Evolutionary conservation across 2,797 vertebrate species (phyloP), one percentile per base, ranked within the genome.

Genomic region (Takifugu ocellatus): DNA sequence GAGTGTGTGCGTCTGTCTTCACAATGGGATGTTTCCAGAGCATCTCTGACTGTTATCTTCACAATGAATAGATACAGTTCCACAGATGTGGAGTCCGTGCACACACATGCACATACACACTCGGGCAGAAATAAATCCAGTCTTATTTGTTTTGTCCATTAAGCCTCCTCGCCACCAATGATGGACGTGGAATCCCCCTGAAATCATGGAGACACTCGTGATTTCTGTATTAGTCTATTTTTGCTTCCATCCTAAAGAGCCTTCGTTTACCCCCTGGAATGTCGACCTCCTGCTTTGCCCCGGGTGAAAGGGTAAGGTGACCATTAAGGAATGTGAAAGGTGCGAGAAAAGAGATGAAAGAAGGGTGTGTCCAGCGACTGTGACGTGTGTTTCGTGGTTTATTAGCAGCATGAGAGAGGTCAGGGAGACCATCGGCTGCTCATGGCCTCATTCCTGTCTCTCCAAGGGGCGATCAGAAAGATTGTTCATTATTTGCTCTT

Each of bases 241-340:
- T 59, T 45, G 25, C 24, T 17, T 43, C 26, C 49, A 59, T 58
- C 47, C 43, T 59, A 25, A 72, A 58, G 79, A 63, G 65, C 58
- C 61, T 61, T 61, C 54, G 50, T 72, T 63, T 72, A 59, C 65
- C 65, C 67, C 75, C 70, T 68, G 54, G 51, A 55, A 51, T 5
- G 56, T 68, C 50, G 59, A 45, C 39, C 55, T 70, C 55, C 48
- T 60, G 48, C 49, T 46, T n/a, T 3, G n/a, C 60, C 36, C 52
- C 6, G 29, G 17, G 60, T 26, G 8, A n/a, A 16, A 59, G 57
- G 51, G 27, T 29, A 49, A 16, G 12, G 12, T 71, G 65, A 63
- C 61, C 70, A 74, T 72, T 58, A 17, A 76, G 60, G 75, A 83
- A 85, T 79, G 74, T 56, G 16, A 63, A 73, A 70, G 63, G 67